These are phyloP conservation scores for Euplexia lucipara DNA, from an alignment of 2,888 invertebrate genomes.

Conservation along the genomic window DNA sequence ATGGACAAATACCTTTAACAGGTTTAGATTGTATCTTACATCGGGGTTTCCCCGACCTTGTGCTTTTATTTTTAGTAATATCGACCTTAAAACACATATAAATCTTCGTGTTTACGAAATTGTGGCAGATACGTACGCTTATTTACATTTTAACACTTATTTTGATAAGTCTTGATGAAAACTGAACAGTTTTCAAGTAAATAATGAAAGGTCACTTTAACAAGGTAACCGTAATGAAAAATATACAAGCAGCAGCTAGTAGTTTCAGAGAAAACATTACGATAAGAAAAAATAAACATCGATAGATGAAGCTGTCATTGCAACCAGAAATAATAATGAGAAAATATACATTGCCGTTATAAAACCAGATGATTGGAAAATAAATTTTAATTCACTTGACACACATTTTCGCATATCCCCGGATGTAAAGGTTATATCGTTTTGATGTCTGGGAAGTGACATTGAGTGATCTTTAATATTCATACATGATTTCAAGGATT, in stretches of 20 bases:
- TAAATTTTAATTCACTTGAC: conserved; percentile 54
- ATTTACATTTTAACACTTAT: conserved; percentile 36
- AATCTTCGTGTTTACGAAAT: conserved; percentile 47
- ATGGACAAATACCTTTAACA: conserved; percentile 46
- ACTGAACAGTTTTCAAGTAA: conserved; percentile 38
- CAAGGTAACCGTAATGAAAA: conserved; percentile 44
- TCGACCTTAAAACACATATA: conserved; percentile 38
- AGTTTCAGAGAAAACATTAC: conserved; percentile 30
- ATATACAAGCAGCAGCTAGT: conserved; percentile 13
- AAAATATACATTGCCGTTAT: conserved; percentile 43
- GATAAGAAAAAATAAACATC: conserved; percentile 47
- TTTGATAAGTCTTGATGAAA: conserved; percentile 35
- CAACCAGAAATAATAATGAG: conserved; percentile 32
- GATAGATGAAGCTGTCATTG: conserved; percentile 44
- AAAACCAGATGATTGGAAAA: conserved; percentile 42
- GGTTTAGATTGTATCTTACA: conserved; percentile 57
- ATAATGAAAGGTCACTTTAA: conserved; percentile 35
- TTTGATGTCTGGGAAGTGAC: conserved; percentile 39
- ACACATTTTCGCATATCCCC: conserved; percentile 56
- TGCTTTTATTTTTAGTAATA: conserved; percentile 48
- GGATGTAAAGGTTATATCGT: conserved; percentile 45
- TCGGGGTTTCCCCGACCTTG: conserved; percentile 72
- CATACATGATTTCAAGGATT: conserved; percentile 58
- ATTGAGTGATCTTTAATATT: conserved; percentile 59
- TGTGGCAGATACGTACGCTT: conserved; percentile 9